Evolutionary conservation across 35 echinoderm and acorn worm species (phyloP).

Genomic region (Apostichopus californicus): DNA sequence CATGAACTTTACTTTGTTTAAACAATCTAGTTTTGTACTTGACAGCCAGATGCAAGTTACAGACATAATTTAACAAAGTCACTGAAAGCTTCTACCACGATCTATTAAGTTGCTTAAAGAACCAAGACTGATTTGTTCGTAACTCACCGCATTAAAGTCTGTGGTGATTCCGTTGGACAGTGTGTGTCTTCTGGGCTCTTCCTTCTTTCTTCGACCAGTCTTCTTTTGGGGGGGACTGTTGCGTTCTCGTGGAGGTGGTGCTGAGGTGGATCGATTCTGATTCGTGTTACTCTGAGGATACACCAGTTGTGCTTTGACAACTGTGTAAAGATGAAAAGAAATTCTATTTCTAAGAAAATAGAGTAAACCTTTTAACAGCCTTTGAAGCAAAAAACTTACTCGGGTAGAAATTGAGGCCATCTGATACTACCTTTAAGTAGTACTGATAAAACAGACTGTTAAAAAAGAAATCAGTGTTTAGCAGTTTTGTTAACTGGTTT

Average conservation of each 20-base stretch:
- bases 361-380: too few relatives aligned
- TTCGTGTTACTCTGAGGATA: conserved; percentile 19
- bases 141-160: conserved; percentile 90
- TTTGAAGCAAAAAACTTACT: too few relatives aligned
- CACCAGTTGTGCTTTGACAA: conserved; percentile 32
- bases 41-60: background rate
- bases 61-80: background rate
- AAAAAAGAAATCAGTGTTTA: too few relatives aligned
- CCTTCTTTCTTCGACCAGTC: conserved; percentile 45
- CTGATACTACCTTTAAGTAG: too few relatives aligned
- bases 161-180: conserved; percentile 82
- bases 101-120: too few relatives aligned
- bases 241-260: background rate
- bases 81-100: background rate
- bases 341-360: too few relatives aligned
- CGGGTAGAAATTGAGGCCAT: too few relatives aligned
- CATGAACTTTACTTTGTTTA: too few relatives aligned
- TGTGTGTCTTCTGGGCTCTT: conserved; percentile 86
- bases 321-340: background rate
- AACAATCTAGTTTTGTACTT: too few relatives aligned
- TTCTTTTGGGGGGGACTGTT: conserved; percentile 25
- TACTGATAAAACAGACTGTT: too few relatives aligned
- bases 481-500: too few relatives aligned
- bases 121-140: too few relatives aligned
- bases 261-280: conserved; percentile 28